Evolutionary conservation across 2,888 invertebrate genomes (phyloP).

Genomic region (Eupithecia exiguata): DNA sequence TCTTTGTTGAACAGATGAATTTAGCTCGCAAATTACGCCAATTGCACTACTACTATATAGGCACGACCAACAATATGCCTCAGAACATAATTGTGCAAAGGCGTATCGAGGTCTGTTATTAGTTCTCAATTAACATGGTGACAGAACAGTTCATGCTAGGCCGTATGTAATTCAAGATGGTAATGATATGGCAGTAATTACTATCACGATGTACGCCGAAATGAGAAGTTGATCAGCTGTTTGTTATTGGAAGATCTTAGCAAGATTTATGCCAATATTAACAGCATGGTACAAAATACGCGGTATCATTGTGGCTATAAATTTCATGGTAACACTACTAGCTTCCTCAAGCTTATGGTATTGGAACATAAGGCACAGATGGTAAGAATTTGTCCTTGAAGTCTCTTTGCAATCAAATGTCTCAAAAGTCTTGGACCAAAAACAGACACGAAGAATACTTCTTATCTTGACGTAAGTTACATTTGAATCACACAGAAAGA

Average conservation of each 20-base stretch:
- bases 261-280: background rate
- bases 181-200: slow-evolving; percentile 27
- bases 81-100: slow-evolving; percentile 36
- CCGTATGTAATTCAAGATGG: slow-evolving; percentile 30
- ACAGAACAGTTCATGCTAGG: slow-evolving; percentile 34
- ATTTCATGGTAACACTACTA: background rate
- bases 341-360: background rate
- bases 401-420: background rate
- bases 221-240: background rate
- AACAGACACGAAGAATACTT: background rate
- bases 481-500: background rate
- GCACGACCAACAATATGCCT: slow-evolving; percentile 10
- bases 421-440: background rate
- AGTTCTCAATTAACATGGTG: slow-evolving; percentile 38
- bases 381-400: background rate
- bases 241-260: background rate
- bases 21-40: background rate
- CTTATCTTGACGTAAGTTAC: too few relatives aligned
- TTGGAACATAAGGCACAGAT: background rate
- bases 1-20: background rate
- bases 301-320: background rate
- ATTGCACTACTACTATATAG: background rate
- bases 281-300: background rate
- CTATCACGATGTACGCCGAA: background rate
- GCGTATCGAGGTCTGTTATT: slow-evolving; percentile 38